A percentile compares a stretch with the other conserved stretches of the same genome.
Conservation (phyloP, 2,888 invertebrate genomes). For the Thereva unica region DNA sequence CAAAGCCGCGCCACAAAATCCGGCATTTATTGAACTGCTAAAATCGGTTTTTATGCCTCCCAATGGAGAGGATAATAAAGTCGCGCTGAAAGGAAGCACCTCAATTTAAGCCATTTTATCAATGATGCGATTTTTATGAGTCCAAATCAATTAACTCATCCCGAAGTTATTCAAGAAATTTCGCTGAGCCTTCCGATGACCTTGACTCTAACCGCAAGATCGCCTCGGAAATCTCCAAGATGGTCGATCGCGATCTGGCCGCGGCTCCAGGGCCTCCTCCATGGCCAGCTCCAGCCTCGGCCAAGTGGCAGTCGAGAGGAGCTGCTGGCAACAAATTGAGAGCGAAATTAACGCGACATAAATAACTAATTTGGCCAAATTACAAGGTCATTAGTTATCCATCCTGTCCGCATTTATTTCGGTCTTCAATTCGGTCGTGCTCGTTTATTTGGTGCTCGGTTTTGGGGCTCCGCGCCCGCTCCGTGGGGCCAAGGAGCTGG, state of each 20-base stretch:
- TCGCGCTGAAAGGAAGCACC: too few species aligned
- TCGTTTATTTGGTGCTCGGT: constrained; percentile 24
- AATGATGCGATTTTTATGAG: constrained; percentile 27
- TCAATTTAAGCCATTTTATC: constrained; percentile 29
- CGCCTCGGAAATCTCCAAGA: not conserved
- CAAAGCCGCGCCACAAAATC: too few species aligned
- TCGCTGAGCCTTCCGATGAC: constrained; percentile 31
- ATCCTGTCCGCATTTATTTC: constrained; percentile 39
- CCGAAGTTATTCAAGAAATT: constrained; percentile 29
- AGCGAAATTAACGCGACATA: constrained; percentile 43
- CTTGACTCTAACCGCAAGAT: constrained; percentile 28
- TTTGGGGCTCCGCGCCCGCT: constrained; percentile 8
- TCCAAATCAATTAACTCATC: constrained; percentile 19
- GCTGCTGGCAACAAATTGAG: constrained; percentile 39
- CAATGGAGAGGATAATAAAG: too few species aligned
- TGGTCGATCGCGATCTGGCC: too few species aligned
- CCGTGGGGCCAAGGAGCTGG: not conserved
- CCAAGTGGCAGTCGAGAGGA: constrained; percentile 34
- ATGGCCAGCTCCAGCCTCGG: not conserved
- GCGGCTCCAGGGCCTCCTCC: too few species aligned
- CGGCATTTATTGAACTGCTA: too few species aligned
- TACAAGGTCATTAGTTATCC: constrained; percentile 44
- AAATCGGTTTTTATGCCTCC: too few species aligned
- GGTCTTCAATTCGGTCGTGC: constrained; percentile 25
- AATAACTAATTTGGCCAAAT: constrained; percentile 44